These are phyloP conservation scores for Dasypogon diadema DNA, from an alignment of 2,888 invertebrate species.

Conservation along the genomic window DNA sequence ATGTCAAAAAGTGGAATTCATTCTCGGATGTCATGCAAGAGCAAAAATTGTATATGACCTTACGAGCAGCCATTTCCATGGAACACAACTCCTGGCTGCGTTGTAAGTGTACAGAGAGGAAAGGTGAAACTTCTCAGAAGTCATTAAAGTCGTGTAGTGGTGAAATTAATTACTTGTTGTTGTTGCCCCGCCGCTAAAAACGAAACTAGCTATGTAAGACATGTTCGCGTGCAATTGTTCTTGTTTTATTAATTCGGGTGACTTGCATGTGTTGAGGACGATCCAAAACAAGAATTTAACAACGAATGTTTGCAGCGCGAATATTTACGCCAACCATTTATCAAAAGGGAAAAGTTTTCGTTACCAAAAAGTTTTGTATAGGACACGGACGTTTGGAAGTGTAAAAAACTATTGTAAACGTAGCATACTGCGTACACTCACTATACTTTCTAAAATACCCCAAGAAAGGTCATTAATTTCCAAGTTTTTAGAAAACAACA, in stretches of 20 bases:
- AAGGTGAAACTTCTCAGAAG: slow-evolving; percentile 63
- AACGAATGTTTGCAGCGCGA: slow-evolving; percentile 37
- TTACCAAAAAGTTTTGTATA: not conserved
- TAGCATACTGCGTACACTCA: too few relatives aligned
- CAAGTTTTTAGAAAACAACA: too few relatives aligned
- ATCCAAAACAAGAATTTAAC: slow-evolving; percentile 35
- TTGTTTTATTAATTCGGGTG: slow-evolving; percentile 42
- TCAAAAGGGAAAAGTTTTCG: slow-evolving; percentile 25
- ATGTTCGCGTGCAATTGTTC: slow-evolving; percentile 38
- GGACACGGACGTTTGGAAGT: too few relatives aligned
- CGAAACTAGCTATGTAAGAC: slow-evolving; percentile 28
- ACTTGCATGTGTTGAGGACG: slow-evolving; percentile 40
- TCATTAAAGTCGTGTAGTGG: slow-evolving; percentile 69
- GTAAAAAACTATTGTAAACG: too few relatives aligned
- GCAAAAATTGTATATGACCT: slow-evolving; percentile 27
- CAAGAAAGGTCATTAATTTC: too few relatives aligned
- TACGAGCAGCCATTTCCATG: not conserved
- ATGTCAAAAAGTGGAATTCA: slow-evolving; percentile 19
- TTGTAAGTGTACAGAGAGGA: not conserved
- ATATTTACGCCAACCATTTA: slow-evolving; percentile 42
- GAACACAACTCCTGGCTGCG: not conserved
- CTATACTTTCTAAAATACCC: too few relatives aligned
- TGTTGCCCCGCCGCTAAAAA: slow-evolving; percentile 5
- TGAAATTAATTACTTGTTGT: slow-evolving; percentile 68
- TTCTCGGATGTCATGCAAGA: slow-evolving; percentile 11